phyloP scores from a whole-genome alignment of 2,797 vertebrate genomes.

The Microctenopoma stevenorrisi region DNA sequence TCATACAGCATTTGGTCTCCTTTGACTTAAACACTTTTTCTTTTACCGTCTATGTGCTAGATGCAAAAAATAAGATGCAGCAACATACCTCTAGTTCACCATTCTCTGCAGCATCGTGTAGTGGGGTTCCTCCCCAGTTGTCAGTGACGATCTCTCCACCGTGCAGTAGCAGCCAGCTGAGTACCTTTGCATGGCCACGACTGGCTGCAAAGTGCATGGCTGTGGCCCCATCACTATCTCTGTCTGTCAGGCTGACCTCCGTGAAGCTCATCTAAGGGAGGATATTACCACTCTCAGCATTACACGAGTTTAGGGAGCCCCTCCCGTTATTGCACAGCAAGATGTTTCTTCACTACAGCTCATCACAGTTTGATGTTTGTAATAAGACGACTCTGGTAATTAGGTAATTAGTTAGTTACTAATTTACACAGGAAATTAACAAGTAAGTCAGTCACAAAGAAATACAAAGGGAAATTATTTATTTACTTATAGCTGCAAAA shows the following conservation, averaged over 20 bases:
- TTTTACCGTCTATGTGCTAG: not conserved
- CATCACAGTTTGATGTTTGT: not conserved
- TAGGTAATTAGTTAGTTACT: too few species aligned
- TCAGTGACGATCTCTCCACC: constrained; percentile 92
- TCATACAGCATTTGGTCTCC: not conserved
- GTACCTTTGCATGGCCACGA: constrained; percentile 94
- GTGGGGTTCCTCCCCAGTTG: constrained; percentile 91
- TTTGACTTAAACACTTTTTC: not conserved
- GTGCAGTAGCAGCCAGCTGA: constrained; percentile 97
- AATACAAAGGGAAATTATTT: too few species aligned
- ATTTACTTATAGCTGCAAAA: too few species aligned
- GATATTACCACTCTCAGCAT: not conserved
- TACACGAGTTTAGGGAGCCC: too few species aligned
- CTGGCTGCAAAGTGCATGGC: constrained; percentile 98
- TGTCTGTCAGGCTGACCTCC: constrained; percentile 88
- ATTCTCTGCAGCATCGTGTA: constrained; percentile 95
- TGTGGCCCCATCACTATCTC: constrained; percentile 91
- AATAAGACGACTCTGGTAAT: too few species aligned
- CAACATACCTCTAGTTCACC: constrained; percentile 92
- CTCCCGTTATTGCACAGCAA: not conserved
- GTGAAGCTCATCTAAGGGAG: constrained; percentile 90
- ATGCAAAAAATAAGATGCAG: not conserved
- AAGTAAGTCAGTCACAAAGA: too few species aligned
- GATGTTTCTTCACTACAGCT: not conserved
- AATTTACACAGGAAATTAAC: too few species aligned